Conservation (phyloP, 2,113 vertebrate genomes). For the Nanorana parkeri region DNA sequence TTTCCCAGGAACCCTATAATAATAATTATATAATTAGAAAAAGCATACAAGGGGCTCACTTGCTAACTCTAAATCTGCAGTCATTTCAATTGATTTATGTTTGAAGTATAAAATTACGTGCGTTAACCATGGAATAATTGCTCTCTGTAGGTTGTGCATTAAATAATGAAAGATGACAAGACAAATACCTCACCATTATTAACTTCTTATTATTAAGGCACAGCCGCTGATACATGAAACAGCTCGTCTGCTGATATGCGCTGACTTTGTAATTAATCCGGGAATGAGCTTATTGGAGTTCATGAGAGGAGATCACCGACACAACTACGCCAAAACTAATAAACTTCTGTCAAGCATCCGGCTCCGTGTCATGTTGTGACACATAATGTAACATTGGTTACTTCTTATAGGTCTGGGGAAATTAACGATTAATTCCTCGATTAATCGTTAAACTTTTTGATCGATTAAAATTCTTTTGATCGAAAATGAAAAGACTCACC, state of each 20-base stretch:
- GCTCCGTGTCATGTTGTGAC: not conserved
- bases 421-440: too few relatives aligned
- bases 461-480: too few relatives aligned
- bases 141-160: constrained; percentile 37
- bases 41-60: not conserved
- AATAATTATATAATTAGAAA: too few relatives aligned
- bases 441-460: too few relatives aligned
- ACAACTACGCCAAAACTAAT: not conserved
- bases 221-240: not conserved
- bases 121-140: constrained; percentile 26
- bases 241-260: constrained; percentile 8
- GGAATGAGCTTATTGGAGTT: not conserved
- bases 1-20: not conserved
- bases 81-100: constrained; percentile 14
- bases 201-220: constrained; percentile 2
- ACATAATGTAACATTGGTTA: not conserved
- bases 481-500: too few relatives aligned
- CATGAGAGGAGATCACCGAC: not conserved
- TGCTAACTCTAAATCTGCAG: not conserved
- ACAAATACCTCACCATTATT: constrained; percentile 34
- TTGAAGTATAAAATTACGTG: not conserved
- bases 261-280: constrained; percentile 29
- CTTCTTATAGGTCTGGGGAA: too few relatives aligned
- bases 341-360: not conserved
- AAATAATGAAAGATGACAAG: constrained; percentile 49